Percentiles rank a stretch among this genome's conserved stretches.
Conservation (phyloP, 1,140 invertebrate genomes). For the Drosophila tsacasi region DNA sequence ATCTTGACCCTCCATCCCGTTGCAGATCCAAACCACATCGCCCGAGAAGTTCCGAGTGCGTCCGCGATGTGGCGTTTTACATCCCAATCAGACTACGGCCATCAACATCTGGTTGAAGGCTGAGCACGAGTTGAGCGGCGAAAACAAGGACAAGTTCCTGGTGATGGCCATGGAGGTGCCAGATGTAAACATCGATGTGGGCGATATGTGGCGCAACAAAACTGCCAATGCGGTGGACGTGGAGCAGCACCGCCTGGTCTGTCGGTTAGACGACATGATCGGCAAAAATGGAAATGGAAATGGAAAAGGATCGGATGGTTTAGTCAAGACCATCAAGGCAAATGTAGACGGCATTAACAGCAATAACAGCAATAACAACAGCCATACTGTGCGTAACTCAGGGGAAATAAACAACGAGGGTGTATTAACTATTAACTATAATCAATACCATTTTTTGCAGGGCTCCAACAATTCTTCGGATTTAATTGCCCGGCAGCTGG, state of each 20-base stretch:
- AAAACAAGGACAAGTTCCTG: constrained; percentile 79
- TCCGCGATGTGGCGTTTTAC: constrained; percentile 92
- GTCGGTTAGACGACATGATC: constrained; percentile 30
- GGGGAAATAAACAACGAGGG: neutral
- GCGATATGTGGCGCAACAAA: constrained; percentile 66
- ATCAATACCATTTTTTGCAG: neutral
- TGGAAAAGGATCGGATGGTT: neutral
- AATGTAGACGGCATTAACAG: neutral
- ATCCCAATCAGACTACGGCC: constrained; percentile 85
- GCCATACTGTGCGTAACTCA: neutral
- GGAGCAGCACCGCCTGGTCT: constrained; percentile 75
- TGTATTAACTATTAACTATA: constrained; percentile 1
- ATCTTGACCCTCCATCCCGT: constrained; percentile 43
- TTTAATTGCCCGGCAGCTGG: constrained; percentile 35
- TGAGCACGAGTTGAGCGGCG: constrained; percentile 58
- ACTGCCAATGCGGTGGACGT: constrained; percentile 41
- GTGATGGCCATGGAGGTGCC: constrained; percentile 66
- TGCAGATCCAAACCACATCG: constrained; percentile 83
- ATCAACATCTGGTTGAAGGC: constrained; percentile 75
- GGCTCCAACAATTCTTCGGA: neutral
- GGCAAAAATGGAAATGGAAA: constrained; percentile 5
- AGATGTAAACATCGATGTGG: constrained; percentile 32
- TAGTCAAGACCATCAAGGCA: neutral
- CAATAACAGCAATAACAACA: too few species aligned
- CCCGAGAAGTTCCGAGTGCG: constrained; percentile 96